Evolutionary conservation across 1,140 invertebrate species (phyloP).

Genomic region (Scaptomyza graminum): DNA sequence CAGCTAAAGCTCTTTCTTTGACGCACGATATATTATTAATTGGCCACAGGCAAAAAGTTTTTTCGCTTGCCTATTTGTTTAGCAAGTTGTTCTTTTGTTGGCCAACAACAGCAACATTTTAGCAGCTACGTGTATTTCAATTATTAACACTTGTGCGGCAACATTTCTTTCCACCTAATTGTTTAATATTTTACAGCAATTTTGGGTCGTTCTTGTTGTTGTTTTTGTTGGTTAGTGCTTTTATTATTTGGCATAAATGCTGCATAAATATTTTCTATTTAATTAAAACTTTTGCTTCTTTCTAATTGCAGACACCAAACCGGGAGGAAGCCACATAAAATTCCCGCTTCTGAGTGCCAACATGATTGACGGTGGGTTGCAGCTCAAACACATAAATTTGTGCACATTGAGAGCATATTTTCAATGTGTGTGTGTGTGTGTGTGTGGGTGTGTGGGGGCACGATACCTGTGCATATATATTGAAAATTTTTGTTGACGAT

Average conservation of each 20-base stretch:
- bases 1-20: not conserved
- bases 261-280: constrained; percentile 72
- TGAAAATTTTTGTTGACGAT: not conserved
- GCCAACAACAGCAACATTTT: constrained; percentile 12
- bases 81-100: constrained; percentile 32
- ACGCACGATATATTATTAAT: constrained; percentile 75
- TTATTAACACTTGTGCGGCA: constrained; percentile 75
- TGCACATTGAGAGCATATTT: not conserved
- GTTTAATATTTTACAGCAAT: constrained; percentile 65
- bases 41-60: constrained; percentile 52
- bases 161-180: constrained; percentile 56
- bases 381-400: not conserved
- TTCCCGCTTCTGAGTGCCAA: not conserved
- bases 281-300: constrained; percentile 71
- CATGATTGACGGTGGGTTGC: constrained; percentile 49
- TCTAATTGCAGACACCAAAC: constrained; percentile 44
- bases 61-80: constrained; percentile 65
- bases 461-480: not conserved
- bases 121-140: constrained; percentile 52
- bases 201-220: constrained; percentile 35
- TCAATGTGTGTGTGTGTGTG: not conserved
- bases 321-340: not conserved
- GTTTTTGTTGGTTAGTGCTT: constrained; percentile 18
- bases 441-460: not conserved
- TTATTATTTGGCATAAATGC: constrained; percentile 61